Evolutionary conservation across 2,797 vertebrate genomes (phyloP).

Genomic region (Sebastes trivittatus): DNA sequence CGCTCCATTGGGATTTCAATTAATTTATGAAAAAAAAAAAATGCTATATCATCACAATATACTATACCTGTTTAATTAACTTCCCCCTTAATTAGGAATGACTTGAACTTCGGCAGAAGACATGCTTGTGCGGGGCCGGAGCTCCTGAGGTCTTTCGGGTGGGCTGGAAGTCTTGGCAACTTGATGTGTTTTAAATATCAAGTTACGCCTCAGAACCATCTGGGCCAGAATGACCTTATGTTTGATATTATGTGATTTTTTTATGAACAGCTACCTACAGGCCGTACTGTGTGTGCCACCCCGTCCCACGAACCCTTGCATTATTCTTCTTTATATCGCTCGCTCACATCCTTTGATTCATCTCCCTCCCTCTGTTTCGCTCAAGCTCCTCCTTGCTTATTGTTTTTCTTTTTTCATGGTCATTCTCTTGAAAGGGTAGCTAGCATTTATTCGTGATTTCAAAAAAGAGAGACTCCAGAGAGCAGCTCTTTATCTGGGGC

Average conservation of each 20-base stretch:
- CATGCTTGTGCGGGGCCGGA: neutral
- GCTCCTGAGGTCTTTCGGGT: conserved; percentile 21
- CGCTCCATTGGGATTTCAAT: conserved; percentile 72
- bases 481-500: conserved; percentile 61
- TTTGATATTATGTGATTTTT: conserved; percentile 36
- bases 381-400: conserved; percentile 12
- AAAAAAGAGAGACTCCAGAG: conserved; percentile 54
- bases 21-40: conserved; percentile 68
- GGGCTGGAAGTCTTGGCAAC: conserved; percentile 22
- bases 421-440: conserved; percentile 54
- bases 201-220: conserved; percentile 34
- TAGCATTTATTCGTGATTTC: conserved; percentile 58
- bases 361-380: conserved; percentile 8
- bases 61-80: conserved; percentile 78
- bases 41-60: conserved; percentile 75
- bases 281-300: conserved; percentile 21
- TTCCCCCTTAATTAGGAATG: conserved; percentile 68
- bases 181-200: conserved; percentile 55
- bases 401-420: conserved; percentile 62
- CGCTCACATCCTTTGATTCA: conserved; percentile 47
- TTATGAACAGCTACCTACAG: conserved; percentile 38
- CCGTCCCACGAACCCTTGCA: neutral
- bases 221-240: conserved; percentile 38
- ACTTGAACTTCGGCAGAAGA: conserved; percentile 56
- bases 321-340: conserved; percentile 25